Evolutionary conservation across 2,797 vertebrate species (phyloP).

Genomic region (Catamblyrhynchus diadema): DNA sequence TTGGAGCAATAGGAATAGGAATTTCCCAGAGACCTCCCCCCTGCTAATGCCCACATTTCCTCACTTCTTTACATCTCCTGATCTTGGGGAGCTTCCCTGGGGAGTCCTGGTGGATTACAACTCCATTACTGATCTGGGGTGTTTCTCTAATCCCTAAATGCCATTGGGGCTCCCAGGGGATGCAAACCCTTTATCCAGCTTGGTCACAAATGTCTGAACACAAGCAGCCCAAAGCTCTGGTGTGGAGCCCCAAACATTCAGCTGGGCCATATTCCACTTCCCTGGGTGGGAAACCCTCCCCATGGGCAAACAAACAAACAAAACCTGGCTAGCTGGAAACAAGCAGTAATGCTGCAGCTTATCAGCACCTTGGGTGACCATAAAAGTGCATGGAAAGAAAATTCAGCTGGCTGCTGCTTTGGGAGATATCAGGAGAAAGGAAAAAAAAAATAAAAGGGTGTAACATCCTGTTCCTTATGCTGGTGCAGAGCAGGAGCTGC

Average conservation of each 20-base stretch:
- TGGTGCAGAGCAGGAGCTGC: background rate
- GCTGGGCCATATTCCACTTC: background rate
- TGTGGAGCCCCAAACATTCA: background rate
- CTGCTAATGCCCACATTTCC: background rate
- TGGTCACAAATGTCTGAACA: background rate
- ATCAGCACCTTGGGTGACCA: background rate
- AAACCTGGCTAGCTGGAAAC: background rate
- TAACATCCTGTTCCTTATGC: slow-evolving; percentile 39
- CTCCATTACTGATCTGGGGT: background rate
- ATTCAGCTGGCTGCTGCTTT: background rate
- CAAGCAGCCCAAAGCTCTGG: background rate
- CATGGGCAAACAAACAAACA: background rate
- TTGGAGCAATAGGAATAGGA: background rate
- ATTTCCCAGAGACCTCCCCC: background rate
- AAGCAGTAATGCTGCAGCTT: background rate
- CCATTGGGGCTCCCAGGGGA: background rate
- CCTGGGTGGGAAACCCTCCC: background rate
- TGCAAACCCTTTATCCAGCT: background rate
- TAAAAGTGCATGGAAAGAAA: background rate
- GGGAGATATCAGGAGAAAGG: background rate
- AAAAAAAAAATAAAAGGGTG: background rate
- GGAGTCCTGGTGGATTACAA: background rate
- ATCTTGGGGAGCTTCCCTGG: background rate
- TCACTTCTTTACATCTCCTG: background rate
- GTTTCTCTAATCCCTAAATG: background rate